Evolutionary conservation across 2,113 vertebrate genomes (phyloP).

Genomic region (Halcyon senegalensis): DNA sequence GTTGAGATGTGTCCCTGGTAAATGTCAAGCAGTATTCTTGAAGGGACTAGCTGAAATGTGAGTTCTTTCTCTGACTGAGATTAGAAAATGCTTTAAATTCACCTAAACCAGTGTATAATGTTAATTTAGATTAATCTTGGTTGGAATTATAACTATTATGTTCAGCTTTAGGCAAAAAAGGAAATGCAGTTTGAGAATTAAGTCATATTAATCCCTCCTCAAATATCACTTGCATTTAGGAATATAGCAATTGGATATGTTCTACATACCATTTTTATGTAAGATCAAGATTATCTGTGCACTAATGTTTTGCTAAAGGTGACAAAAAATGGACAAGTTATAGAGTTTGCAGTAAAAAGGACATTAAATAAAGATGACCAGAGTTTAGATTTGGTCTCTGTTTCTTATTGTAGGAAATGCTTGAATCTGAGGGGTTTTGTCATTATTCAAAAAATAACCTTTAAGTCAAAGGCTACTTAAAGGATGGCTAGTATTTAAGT

Average conservation of each 20-base stretch:
- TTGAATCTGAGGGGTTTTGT: neutral
- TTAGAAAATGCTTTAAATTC: neutral
- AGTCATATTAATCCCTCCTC: neutral
- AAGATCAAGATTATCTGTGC: neutral
- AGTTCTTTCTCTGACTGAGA: neutral
- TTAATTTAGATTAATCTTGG: neutral
- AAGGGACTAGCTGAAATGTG: neutral
- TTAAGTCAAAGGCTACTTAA: neutral
- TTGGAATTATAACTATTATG: neutral
- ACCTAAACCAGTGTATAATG: neutral
- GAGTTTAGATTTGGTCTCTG: neutral
- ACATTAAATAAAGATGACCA: neutral
- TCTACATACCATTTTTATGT: neutral
- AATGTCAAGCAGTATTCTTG: neutral
- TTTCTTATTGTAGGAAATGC: neutral
- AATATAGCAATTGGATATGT: neutral
- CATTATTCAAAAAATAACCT: neutral
- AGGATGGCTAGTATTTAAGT: neutral
- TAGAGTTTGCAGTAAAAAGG: neutral
- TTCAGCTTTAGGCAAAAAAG: neutral
- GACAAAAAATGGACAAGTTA: neutral
- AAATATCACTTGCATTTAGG: neutral
- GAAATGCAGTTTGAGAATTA: constrained; percentile 21
- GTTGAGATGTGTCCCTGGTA: neutral
- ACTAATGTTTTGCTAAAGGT: neutral